Base-by-base conservation (phyloP, 2,888 invertebrate genomes). In the Tipula unca region DNA sequence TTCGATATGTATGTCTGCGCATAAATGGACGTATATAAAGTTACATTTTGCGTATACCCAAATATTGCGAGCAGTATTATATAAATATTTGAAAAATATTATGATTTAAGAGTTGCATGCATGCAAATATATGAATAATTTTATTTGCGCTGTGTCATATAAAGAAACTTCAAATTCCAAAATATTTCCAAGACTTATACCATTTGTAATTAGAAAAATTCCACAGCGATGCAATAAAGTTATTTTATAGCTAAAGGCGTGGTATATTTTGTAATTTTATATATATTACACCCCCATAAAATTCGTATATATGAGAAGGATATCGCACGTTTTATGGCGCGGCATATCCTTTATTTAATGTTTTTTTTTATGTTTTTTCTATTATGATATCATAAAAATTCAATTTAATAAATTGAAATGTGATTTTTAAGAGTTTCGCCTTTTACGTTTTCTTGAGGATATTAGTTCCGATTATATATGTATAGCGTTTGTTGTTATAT, bases 241-340 rank as follows among this genome's bases (percentile, higher is more conserved):
- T 69, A 69, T 69, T 48, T 17, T 69, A 69, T 69, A 25, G 25
- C 69, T 69, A 10, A 69, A 69, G 69, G 69, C 69, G 69, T 69
- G 69, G 25, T 25, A 25, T 25, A 69, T 69, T 69, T 69, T 69
- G 69, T 69, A 54, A 54, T 54, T 54, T 54, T 54, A 0, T 69
- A 69, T 69, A 69, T 69, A 48, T 48, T 48, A n/a, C 6, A 25
- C 69, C 25, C 25, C 69, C 10, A 69, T 69, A 69, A 69, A 69
- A 69, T 69, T 32, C 32, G 32, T 17, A 48, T 48, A 48, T 48
- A 48, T 13, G 25, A 69, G 20, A 69, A 69, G 69, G 69, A 69
- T 69, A 69, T 69, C 69, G 69, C 69, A 69, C 69, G 25, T 69
- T 69, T 69, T 69, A 69, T 69, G 69, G 69, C 69, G 69, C 69